phyloP scores from a whole-genome alignment of 2,797 vertebrate genomes.

The Tolypeutes matacus region DNA sequence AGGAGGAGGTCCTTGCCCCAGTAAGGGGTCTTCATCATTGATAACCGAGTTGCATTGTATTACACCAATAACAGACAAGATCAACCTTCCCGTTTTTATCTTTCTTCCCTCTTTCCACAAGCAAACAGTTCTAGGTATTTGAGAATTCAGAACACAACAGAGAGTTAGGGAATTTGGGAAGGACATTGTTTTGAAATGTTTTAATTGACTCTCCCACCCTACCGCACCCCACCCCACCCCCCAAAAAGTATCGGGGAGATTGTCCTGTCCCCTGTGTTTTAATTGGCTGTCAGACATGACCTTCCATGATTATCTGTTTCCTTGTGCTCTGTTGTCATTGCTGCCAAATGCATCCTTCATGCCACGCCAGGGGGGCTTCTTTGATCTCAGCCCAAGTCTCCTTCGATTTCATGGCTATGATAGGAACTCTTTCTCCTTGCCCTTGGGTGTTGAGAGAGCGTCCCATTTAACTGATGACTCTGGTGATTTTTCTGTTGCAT shows the following conservation, averaged over 20 bases:
- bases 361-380: neutral
- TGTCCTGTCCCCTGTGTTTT: neutral
- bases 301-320: neutral
- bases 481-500: slow-evolving; percentile 7
- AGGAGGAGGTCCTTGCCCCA: neutral
- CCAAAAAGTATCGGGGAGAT: neutral
- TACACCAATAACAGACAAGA: neutral
- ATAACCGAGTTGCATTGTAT: neutral
- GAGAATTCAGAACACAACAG: neutral
- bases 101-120: neutral
- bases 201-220: neutral
- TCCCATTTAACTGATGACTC: neutral
- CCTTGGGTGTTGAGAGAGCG: neutral
- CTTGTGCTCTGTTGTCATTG: neutral
- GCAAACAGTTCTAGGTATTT: neutral
- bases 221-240: too few relatives aligned
- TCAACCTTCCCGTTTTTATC: neutral
- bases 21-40: neutral
- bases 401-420: neutral
- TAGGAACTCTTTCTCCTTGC: neutral
- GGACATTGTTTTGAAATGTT: neutral
- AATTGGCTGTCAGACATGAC: neutral
- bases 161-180: neutral
- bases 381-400: neutral
- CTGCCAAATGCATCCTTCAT: neutral